These are phyloP conservation scores for Meloidogyne floridensis DNA, from an alignment of 1,140 invertebrate genomes.

Conservation along the genomic window DNA sequence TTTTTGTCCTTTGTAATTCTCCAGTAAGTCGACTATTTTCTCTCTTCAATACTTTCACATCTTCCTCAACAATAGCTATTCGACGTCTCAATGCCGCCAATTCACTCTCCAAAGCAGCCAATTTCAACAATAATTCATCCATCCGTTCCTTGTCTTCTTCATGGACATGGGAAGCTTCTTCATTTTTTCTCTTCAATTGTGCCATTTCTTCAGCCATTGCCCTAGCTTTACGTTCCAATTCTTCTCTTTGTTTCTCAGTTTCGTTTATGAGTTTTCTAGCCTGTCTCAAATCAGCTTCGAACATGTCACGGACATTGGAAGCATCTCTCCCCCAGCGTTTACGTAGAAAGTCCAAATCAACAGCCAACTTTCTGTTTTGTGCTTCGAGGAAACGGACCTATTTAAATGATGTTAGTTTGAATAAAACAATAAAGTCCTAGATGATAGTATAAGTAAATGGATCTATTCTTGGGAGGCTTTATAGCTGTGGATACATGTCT, in stretches of 20 bases:
- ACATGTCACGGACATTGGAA: conserved; percentile 68
- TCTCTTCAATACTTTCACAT: conserved; percentile 55
- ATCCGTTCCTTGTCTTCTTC: conserved; percentile 55
- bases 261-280: conserved; percentile 55
- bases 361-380: conserved; percentile 68
- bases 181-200: conserved; percentile 52
- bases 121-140: conserved; percentile 56
- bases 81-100: conserved; percentile 58
- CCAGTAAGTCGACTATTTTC: conserved; percentile 56
- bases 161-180: conserved; percentile 56
- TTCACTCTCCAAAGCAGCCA: conserved; percentile 60
- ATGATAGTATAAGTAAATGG: too few species aligned
- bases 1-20: conserved; percentile 51
- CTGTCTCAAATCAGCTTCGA: conserved; percentile 67
- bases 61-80: conserved; percentile 61
- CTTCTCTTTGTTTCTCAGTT: conserved; percentile 41
- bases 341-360: conserved; percentile 68
- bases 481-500: too few species aligned
- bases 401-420: too few species aligned
- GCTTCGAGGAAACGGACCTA: conserved; percentile 70
- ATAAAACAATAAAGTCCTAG: too few species aligned
- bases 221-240: conserved; percentile 42
- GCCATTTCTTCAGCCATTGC: conserved; percentile 57
- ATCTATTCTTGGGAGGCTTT: too few species aligned
- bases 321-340: conserved; percentile 69